A percentile compares a stretch with the other conserved stretches of the same genome.
Conservation (phyloP, 2,113 vertebrate species). For the Reinhardtius hippoglossoides region DNA sequence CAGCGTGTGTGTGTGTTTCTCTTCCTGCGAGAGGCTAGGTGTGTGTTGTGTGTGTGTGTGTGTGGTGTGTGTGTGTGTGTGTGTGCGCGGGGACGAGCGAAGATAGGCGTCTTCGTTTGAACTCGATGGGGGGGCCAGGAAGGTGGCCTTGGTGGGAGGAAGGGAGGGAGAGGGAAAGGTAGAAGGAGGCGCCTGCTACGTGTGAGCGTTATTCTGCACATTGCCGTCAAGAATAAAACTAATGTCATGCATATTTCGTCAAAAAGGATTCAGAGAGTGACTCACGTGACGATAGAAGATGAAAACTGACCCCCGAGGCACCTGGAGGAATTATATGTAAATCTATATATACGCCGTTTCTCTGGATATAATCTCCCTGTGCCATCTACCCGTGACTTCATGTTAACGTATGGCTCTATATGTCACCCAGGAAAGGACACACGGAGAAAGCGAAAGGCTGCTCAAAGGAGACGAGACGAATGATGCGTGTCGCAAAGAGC, state of each 20-base stretch:
- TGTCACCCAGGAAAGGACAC: not conserved
- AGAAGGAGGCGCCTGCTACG: constrained; percentile 5
- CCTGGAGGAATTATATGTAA: constrained; percentile 52
- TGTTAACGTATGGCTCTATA: not conserved
- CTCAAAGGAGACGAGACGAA: no score
- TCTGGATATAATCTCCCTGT: constrained; percentile 13
- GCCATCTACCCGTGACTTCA: not conserved
- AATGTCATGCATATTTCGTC: constrained; percentile 36
- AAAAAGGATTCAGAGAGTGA: constrained; percentile 12
- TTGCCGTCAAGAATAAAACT: constrained; percentile 17
- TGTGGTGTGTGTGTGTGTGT: not conserved
- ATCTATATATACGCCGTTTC: constrained; percentile 27
- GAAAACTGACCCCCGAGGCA: constrained; percentile 36
- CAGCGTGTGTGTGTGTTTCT: constrained; percentile 39
- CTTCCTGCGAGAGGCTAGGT: constrained; percentile 17
- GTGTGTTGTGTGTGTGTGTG: constrained; percentile 1
- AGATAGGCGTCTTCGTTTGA: constrained; percentile 49
- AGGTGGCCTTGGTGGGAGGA: not conserved
- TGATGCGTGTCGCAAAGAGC: not conserved
- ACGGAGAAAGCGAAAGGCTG: not conserved
- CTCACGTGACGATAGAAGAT: constrained; percentile 42
- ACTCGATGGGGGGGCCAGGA: constrained; percentile 46
- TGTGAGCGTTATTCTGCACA: constrained; percentile 27
- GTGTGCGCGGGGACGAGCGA: constrained; percentile 17
- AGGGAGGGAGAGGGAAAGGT: not conserved